Evolutionary conservation across 2,888 invertebrate genomes (phyloP), one percentile per base, ranked within the genome.

Genomic region (Norana najaformis): DNA sequence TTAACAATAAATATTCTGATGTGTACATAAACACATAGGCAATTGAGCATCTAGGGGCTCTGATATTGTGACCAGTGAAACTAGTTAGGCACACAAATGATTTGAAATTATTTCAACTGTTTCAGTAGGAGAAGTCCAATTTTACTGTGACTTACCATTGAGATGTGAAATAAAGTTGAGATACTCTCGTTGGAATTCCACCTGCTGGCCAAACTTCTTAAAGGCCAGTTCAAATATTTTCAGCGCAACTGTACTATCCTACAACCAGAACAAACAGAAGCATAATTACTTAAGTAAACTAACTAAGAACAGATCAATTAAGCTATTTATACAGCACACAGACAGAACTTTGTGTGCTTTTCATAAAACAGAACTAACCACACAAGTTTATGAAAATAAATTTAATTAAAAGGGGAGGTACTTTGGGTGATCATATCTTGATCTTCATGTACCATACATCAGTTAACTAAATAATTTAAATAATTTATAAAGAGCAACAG

Each of bases 151-250:
- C 92, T 91, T 93, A 97, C 97, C 97, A 95, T 99, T 99, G 83
- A 99, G 96, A 96, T 99, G 99, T 18, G 98, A 98, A 94, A 95
- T 94, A 91, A 99, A 99, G 95, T 99, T 99, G 91, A 99, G 97
- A 94, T 99, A 99, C 93, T 98, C 97, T 92, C 98, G 96, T 90
- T 99, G 97, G 93, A 98, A 99, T 93, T 99, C 98, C 0, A 99
- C 98, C 93, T 97, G 97, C 93, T 98, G 97, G 0, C 97, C 97
- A 95, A 98, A 99, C 94, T 98, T 98, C 95, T 99, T 99, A 89
- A 99, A 95, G 0, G 99, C 99, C 90, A 99, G 96, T 95, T 99
- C 99, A 95, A 99, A 99, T 41, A 95, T 95, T 92, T 94, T 94
- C 90, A 94, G 92, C 6, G 94, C 94, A 20, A 95, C 93, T 88